Evolutionary conservation across 2,113 vertebrate genomes (phyloP).

Genomic region (Centropristis striata): DNA sequence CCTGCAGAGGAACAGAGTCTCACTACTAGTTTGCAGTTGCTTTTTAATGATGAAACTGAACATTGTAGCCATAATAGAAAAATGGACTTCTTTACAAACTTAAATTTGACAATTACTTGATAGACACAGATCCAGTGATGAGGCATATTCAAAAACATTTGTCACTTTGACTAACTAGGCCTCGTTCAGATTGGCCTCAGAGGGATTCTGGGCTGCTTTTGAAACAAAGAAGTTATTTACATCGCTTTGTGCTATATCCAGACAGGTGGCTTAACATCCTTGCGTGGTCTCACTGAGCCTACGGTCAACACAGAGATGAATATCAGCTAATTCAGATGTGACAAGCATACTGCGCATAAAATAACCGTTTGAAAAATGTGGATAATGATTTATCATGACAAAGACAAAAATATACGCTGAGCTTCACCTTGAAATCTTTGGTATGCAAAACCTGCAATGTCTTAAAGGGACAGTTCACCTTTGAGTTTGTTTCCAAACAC

Average conservation of each 20-base stretch:
- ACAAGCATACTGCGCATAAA: constrained; percentile 4
- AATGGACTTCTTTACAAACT: neutral
- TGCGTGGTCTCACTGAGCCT: neutral
- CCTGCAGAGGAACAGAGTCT: neutral
- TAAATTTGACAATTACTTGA: neutral
- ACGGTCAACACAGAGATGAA: constrained; percentile 42
- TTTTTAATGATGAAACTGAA: neutral
- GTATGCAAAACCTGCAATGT: neutral
- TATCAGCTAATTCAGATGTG: constrained; percentile 41
- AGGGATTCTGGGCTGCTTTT: neutral
- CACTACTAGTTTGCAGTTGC: neutral
- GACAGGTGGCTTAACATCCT: constrained; percentile 44
- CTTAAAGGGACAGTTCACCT: too few species aligned
- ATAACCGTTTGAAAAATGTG: constrained; percentile 38
- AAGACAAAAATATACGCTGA: constrained; percentile 10
- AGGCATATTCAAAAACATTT: neutral
- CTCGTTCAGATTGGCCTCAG: neutral
- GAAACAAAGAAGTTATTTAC: constrained; percentile 50
- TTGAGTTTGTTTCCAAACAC: too few species aligned
- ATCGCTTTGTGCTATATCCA: constrained; percentile 47
- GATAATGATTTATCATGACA: too few species aligned
- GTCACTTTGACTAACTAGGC: constrained; percentile 11
- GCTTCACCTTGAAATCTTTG: constrained; percentile 3
- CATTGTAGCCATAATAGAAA: neutral
- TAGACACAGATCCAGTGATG: neutral